Evolutionary conservation across 2,797 vertebrate genomes (phyloP).

Genomic region (Podargus strigoides): DNA sequence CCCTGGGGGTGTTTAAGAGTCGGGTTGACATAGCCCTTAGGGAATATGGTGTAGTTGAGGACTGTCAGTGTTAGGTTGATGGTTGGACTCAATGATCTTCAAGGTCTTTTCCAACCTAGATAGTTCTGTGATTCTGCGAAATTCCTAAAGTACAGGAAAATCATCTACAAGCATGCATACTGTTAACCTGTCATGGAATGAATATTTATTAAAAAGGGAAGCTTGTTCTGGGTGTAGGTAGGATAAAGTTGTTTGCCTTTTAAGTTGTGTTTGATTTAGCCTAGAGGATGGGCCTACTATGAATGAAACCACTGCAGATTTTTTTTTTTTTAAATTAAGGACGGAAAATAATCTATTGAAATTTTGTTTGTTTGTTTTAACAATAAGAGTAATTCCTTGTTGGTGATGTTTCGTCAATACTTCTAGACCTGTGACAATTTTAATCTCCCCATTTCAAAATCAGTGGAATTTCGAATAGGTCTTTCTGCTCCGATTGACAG

Average conservation of each 20-base stretch:
- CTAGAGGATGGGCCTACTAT: accelerated
- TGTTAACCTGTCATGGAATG: not conserved
- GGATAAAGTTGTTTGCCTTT: not conserved
- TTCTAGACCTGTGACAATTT: not conserved
- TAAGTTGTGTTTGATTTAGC: not conserved
- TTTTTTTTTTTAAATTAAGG: not conserved
- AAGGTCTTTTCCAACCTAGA: too few relatives aligned
- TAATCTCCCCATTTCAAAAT: not conserved
- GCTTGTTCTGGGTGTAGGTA: not conserved
- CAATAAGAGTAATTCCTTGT: not conserved
- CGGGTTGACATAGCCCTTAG: too few relatives aligned
- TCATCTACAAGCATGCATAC: not conserved
- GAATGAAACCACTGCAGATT: not conserved
- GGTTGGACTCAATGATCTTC: too few relatives aligned
- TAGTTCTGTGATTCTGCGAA: too few relatives aligned
- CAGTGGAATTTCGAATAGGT: not conserved
- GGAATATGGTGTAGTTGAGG: too few relatives aligned
- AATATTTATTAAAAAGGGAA: not conserved
- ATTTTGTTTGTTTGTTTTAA: not conserved
- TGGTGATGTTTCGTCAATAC: not conserved
- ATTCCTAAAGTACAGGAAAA: not conserved
- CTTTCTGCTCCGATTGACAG: not conserved
- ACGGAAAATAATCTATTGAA: accelerated
- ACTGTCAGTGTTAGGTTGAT: too few relatives aligned
- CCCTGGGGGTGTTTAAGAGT: too few relatives aligned